Evolutionary conservation across 2,888 invertebrate species (phyloP).

Genomic region (Plagodis pulveraria): DNA sequence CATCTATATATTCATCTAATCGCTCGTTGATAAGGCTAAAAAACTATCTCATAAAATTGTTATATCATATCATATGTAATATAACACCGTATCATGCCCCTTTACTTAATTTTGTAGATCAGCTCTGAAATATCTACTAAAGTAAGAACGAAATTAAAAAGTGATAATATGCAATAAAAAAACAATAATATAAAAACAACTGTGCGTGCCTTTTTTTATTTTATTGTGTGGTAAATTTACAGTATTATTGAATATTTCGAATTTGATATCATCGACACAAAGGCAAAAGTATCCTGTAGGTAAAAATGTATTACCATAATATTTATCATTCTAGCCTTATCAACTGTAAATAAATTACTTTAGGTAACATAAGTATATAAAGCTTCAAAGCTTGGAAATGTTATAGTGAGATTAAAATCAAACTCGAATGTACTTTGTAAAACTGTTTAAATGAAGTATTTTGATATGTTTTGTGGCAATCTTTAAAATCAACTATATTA

Average conservation of each 20-base stretch:
- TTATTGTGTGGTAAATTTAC: too few species aligned
- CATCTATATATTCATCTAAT: constrained; percentile 1
- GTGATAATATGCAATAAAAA: too few species aligned
- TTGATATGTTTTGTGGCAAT: constrained; percentile 4
- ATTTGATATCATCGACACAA: too few species aligned
- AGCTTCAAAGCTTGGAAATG: constrained; percentile 19
- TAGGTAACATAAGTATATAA: constrained; percentile 4
- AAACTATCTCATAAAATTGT: background rate
- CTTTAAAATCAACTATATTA: constrained; percentile 1
- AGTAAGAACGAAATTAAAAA: too few species aligned
- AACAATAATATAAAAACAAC: too few species aligned
- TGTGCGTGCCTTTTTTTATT: too few species aligned
- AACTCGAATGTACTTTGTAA: background rate
- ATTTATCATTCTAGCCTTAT: constrained; percentile 11
- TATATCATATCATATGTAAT: background rate
- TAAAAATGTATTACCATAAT: too few species aligned
- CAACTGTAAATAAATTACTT: background rate
- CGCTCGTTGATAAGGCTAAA: constrained; percentile 11
- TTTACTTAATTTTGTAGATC: too few species aligned
- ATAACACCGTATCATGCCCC: background rate
- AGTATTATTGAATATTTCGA: too few species aligned
- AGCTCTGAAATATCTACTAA: too few species aligned
- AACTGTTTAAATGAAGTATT: background rate
- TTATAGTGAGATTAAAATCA: constrained; percentile 11
- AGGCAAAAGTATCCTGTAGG: too few species aligned